A percentile compares a stretch with the other conserved stretches of the same genome.
Conservation (phyloP, 1,140 invertebrate species). For the Leptinotarsa texana region DNA sequence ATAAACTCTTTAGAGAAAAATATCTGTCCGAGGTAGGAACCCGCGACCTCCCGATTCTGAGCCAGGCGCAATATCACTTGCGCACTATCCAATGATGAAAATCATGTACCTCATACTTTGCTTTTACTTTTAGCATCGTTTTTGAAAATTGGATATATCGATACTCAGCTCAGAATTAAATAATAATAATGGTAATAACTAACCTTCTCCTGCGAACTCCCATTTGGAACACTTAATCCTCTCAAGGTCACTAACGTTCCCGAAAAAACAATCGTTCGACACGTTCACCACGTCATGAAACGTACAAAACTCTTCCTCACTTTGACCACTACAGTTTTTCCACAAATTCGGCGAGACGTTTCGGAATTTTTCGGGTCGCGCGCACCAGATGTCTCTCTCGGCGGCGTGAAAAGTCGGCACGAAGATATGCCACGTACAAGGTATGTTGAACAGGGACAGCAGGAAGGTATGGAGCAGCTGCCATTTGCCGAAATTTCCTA, state of each 20-base stretch:
- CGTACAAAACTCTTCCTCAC: conserved; percentile 55
- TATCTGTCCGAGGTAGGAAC: no score
- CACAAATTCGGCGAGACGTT: conserved; percentile 59
- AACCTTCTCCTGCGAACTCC: conserved; percentile 67
- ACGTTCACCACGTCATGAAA: conserved; percentile 48
- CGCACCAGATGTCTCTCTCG: conserved; percentile 67
- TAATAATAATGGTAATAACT: not conserved
- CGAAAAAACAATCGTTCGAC: conserved; percentile 34
- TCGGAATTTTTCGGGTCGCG: conserved; percentile 59
- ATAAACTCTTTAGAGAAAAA: no score
- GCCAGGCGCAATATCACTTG: no score
- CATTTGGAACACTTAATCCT: conserved; percentile 64
- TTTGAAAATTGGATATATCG: no score
- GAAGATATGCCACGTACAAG: conserved; percentile 77
- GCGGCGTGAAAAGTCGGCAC: conserved; percentile 68
- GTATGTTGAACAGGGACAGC: conserved; percentile 73
- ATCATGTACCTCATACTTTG: no score
- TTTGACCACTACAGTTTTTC: conserved; percentile 65
- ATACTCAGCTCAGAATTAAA: no score
- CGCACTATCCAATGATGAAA: no score
- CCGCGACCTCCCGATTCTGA: no score
- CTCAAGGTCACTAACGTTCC: conserved; percentile 33
- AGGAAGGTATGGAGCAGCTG: conserved; percentile 72
- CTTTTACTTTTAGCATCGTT: no score
- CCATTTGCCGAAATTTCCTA: conserved; percentile 76